Conservation (phyloP, 2,888 invertebrate genomes). For the Cylloceria caligata region DNA sequence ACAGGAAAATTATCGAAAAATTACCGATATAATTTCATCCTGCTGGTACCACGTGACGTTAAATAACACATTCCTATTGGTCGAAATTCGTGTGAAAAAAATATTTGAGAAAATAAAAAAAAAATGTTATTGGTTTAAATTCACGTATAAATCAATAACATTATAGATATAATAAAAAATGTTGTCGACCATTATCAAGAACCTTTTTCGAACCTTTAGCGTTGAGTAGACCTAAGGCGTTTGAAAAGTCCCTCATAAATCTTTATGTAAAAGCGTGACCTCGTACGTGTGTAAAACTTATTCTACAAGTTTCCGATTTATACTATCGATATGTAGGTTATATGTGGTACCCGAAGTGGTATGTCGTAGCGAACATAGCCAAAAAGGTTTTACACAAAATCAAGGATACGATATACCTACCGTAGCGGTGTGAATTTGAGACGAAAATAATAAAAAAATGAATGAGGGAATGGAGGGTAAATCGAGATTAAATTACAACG, state of each 20-base stretch:
- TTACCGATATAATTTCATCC: too few species aligned
- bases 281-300: not conserved
- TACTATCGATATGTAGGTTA: not conserved
- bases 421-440: slow-evolving; percentile 14
- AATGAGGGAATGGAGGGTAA: slow-evolving; percentile 17
- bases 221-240: not conserved
- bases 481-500: slow-evolving; percentile 62
- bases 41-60: too few species aligned
- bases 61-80: too few species aligned
- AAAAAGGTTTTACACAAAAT: not conserved
- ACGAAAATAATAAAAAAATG: slow-evolving; percentile 34
- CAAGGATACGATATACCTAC: slow-evolving; percentile 4
- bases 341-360: not conserved
- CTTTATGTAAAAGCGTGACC: not conserved
- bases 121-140: too few species aligned
- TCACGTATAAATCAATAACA: too few species aligned
- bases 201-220: not conserved
- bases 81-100: too few species aligned
- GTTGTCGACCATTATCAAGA: not conserved
- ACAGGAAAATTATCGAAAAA: too few species aligned
- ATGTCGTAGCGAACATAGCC: not conserved
- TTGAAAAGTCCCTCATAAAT: not conserved
- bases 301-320: not conserved
- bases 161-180: slow-evolving; percentile 6
- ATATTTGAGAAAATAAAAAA: too few species aligned